Evolutionary conservation across 1,140 invertebrate genomes (phyloP).

Genomic region (Lethrus apterus): DNA sequence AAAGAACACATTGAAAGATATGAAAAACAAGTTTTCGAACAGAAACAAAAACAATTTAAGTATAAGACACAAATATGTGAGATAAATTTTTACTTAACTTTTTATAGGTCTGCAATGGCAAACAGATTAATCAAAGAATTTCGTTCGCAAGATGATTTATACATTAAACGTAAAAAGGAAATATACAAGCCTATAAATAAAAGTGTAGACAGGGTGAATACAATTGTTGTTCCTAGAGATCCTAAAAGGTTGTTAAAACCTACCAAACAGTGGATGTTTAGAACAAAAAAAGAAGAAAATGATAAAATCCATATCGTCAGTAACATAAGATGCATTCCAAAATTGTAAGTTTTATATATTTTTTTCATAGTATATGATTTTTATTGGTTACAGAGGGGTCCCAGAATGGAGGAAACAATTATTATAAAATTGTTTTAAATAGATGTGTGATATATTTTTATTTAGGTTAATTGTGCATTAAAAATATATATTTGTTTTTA

Average conservation of each 20-base stretch:
- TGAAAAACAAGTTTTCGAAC: slow-evolving; percentile 6
- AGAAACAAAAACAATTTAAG: slow-evolving; percentile 5
- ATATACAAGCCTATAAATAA: not conserved
- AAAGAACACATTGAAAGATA: slow-evolving; percentile 13
- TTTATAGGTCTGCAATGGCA: slow-evolving; percentile 26
- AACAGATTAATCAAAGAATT: slow-evolving; percentile 35
- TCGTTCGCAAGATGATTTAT: slow-evolving; percentile 30
- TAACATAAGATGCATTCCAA: slow-evolving; percentile 25
- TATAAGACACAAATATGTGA: not conserved
- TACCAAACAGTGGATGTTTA: slow-evolving; percentile 33
- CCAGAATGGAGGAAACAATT: slow-evolving; percentile 34
- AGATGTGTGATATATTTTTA: too few species aligned
- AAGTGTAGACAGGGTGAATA: not conserved
- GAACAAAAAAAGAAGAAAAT: slow-evolving; percentile 18
- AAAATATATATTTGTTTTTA: too few species aligned
- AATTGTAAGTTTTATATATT: slow-evolving; percentile 23
- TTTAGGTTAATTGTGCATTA: too few species aligned
- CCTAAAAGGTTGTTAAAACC: slow-evolving; percentile 31
- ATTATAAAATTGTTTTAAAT: too few species aligned
- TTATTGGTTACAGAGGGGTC: slow-evolving; percentile 21
- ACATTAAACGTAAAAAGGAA: slow-evolving; percentile 21
- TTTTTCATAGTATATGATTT: not conserved
- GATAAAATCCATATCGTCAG: slow-evolving; percentile 3
- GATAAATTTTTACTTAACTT: slow-evolving; percentile 1
- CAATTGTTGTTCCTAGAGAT: slow-evolving; percentile 23